Percentiles rank a stretch among this genome's conserved stretches.
phyloP scores from a whole-genome alignment of 2,113 vertebrate species.

The Limnothrissa miodon region DNA sequence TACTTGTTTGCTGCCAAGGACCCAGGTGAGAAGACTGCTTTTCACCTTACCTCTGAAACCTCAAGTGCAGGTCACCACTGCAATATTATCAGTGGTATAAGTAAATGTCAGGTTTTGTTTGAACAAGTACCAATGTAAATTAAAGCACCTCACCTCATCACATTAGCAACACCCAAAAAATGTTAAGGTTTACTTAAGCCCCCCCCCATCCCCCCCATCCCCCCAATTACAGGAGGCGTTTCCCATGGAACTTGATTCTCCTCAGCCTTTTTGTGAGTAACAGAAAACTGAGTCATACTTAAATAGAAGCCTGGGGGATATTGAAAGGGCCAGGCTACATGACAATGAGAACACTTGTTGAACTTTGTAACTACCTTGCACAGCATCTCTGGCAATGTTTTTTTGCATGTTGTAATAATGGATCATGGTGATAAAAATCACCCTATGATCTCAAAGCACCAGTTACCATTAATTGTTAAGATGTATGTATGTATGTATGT shows the following conservation, averaged over 20 bases:
- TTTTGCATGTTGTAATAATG: not conserved
- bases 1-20: conserved; percentile 87
- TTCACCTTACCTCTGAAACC: not conserved
- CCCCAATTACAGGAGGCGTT: conserved; percentile 81
- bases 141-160: not conserved
- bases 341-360: not conserved
- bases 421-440: too few relatives aligned
- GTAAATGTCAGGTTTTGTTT: not conserved
- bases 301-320: not conserved
- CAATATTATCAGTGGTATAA: not conserved
- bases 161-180: not conserved
- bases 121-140: not conserved
- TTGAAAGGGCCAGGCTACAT: not conserved
- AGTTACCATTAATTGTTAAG: too few relatives aligned
- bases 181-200: not conserved
- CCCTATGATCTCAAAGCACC: not conserved
- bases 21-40: conserved; percentile 80
- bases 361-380: not conserved
- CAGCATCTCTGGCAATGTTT: not conserved
- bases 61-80: not conserved
- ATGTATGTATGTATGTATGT: too few relatives aligned
- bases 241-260: conserved; percentile 92
- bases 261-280: conserved; percentile 86
- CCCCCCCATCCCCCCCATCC: too few relatives aligned
- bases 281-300: conserved; percentile 14